Percentiles rank a stretch among this genome's conserved stretches.
Evolutionary conservation across 2,888 invertebrate genomes (phyloP).

Genomic region (Polydesmus complanatus): DNA sequence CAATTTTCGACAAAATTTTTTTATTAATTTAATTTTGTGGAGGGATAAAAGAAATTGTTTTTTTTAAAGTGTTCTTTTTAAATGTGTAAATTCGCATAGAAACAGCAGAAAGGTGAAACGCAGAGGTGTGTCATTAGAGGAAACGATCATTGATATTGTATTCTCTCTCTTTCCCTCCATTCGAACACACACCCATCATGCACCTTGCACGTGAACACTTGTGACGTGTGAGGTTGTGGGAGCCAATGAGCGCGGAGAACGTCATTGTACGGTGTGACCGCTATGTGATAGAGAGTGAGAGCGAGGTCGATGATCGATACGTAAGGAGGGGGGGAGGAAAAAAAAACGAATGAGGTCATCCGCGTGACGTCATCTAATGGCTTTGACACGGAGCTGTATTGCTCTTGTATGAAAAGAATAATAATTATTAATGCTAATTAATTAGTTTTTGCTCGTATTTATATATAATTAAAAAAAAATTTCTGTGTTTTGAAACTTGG

Average conservation of each 20-base stretch:
- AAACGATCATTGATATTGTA: constrained; percentile 48
- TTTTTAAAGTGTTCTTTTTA: neutral
- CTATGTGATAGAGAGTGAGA: neutral
- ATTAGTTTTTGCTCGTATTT: no score
- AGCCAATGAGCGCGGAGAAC: neutral
- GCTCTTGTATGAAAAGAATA: no score
- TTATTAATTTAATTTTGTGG: neutral
- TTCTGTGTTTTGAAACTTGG: no score
- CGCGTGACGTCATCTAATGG: no score
- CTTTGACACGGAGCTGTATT: no score
- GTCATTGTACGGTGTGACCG: neutral
- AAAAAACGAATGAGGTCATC: no score
- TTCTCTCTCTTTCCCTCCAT: constrained; percentile 59
- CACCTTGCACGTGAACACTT: constrained; percentile 33
- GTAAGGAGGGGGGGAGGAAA: no score
- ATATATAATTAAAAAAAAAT: no score
- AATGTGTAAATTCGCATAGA: neutral
- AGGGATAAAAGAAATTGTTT: neutral
- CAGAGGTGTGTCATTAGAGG: neutral
- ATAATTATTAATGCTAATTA: no score
- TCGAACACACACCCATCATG: constrained; percentile 67
- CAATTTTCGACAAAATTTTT: neutral
- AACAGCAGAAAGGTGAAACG: neutral
- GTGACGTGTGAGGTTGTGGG: neutral
- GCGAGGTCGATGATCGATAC: neutral